Evolutionary conservation across 2,888 invertebrate species (phyloP).

Genomic region (Torymus texanus): DNA sequence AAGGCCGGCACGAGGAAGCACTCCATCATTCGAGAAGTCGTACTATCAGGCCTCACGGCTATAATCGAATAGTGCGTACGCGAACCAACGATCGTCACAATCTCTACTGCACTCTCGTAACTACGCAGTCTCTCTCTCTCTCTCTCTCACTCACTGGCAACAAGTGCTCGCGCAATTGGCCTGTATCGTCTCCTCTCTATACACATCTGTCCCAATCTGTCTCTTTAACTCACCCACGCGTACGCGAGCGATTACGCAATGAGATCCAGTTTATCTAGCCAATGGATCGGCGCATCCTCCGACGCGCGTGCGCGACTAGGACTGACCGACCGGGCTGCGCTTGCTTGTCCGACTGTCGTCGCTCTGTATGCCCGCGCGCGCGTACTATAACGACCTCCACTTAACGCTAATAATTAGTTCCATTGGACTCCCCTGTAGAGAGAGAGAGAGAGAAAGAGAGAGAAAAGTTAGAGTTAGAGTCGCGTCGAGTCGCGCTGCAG

Average conservation of each 20-base stretch:
- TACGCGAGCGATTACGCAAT: background rate
- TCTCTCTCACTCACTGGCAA: background rate
- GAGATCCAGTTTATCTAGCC: too few relatives aligned
- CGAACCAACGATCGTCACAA: too few relatives aligned
- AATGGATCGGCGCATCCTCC: background rate
- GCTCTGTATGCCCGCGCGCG: background rate
- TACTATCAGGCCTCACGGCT: too few relatives aligned
- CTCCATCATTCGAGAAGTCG: too few relatives aligned
- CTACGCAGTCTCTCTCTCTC: too few relatives aligned
- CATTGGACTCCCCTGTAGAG: conserved; percentile 69
- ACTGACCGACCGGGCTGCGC: conserved; percentile 4
- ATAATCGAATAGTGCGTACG: too few relatives aligned
- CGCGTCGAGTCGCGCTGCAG: conserved; percentile 62
- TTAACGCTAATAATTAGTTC: conserved; percentile 75
- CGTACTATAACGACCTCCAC: conserved; percentile 67
- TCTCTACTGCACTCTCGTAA: too few relatives aligned
- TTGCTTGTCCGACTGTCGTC: too few relatives aligned
- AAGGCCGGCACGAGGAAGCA: too few relatives aligned
- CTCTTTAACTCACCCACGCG: conserved; percentile 22
- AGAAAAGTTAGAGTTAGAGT: conserved; percentile 19
- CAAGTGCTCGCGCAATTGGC: conserved; percentile 30
- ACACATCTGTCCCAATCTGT: conserved; percentile 32
- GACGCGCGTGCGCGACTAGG: background rate
- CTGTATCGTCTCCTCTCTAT: conserved; percentile 10
- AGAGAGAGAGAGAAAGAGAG: conserved; percentile 57